Base-by-base conservation (phyloP, 2,797 vertebrate species). In the Notoglanidium macrostoma region DNA sequence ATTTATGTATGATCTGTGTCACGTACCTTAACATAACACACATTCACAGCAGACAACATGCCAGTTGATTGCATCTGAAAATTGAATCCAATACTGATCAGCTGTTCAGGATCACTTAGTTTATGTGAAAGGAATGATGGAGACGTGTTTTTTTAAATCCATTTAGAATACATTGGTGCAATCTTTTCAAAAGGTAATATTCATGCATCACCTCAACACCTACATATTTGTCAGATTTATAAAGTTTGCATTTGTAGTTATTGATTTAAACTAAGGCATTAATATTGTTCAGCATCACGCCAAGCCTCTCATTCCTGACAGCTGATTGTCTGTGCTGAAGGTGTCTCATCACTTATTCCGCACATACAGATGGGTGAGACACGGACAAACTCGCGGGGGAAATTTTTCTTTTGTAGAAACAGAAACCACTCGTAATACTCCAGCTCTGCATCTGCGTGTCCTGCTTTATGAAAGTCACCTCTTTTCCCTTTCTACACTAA, bases 331-430 rank as follows among this genome's bases (percentile, higher is more conserved):
- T 70, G 63, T 86, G 51, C 49, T 59, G n/a, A 78, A 85, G 23
- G 65, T 86, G 77, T 73, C 76, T 80, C 76, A 21, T 86, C 51
- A 86, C 54, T 81, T 81, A 73, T 61, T 80, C 78, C 72, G 78
- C 54, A 73, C 77, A 72, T 61, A 73, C 26, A 82, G 73, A 86
- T 49, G 67, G 54, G 65, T 72, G 78, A 61, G 32, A 86, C 74
- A 68, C 46, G 21, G 1, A 44, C 63, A 80, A 3, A 86, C 46
- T 57, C 51, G 59, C 51, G 1, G 32, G 76, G 67, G 51, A 80
- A 59, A 67, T 19, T 35, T 5, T 26, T 35, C 26, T 85, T 65
- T 51, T 2, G 3, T 19, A 40, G 61, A 79, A 63, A 65, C 29
- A 10, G 40, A 68, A 35, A 78, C 6, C 1, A 3, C 55, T 19